Conservation (phyloP, 2,888 invertebrate genomes). For the Dynastes tityus region DNA sequence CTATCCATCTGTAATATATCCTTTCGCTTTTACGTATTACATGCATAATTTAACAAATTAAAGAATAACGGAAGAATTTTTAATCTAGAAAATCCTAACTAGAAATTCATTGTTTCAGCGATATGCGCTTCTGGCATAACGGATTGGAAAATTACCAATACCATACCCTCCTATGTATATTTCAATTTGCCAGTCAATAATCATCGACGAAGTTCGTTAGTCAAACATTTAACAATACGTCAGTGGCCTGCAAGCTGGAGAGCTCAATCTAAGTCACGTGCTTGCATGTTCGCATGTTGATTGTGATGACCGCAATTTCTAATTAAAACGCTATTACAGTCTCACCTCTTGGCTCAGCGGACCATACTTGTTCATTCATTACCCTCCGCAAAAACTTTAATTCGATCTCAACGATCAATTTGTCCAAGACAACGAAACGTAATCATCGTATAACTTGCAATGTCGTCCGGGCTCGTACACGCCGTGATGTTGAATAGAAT, state of each 20-base stretch:
- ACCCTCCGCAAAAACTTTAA: slow-evolving; percentile 67
- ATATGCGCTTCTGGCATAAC: too few relatives aligned
- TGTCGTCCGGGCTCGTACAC: slow-evolving; percentile 41
- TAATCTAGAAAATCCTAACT: too few relatives aligned
- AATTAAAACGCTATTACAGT: slow-evolving; percentile 66
- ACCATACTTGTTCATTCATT: slow-evolving; percentile 44
- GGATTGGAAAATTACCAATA: too few relatives aligned
- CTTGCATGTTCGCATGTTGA: slow-evolving; percentile 43
- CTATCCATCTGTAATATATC: too few relatives aligned
- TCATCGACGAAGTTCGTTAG: slow-evolving; percentile 25
- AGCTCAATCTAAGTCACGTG: slow-evolving; percentile 36
- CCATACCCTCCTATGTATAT: background rate
- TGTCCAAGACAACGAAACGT: slow-evolving; percentile 69
- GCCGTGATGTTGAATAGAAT: slow-evolving; percentile 29
- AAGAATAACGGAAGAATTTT: too few relatives aligned
- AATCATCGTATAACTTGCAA: slow-evolving; percentile 60
- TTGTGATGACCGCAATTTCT: slow-evolving; percentile 59
- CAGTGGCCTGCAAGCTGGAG: background rate
- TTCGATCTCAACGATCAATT: slow-evolving; percentile 69
- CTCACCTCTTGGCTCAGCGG: slow-evolving; percentile 59
- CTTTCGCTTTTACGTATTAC: too few relatives aligned
- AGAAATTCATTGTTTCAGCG: too few relatives aligned
- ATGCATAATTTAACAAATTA: too few relatives aligned
- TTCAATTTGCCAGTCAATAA: slow-evolving; percentile 15
- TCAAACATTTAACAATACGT: slow-evolving; percentile 25